Base-by-base conservation (phyloP, 2,113 vertebrate genomes). In the Cheilinus undulatus region DNA sequence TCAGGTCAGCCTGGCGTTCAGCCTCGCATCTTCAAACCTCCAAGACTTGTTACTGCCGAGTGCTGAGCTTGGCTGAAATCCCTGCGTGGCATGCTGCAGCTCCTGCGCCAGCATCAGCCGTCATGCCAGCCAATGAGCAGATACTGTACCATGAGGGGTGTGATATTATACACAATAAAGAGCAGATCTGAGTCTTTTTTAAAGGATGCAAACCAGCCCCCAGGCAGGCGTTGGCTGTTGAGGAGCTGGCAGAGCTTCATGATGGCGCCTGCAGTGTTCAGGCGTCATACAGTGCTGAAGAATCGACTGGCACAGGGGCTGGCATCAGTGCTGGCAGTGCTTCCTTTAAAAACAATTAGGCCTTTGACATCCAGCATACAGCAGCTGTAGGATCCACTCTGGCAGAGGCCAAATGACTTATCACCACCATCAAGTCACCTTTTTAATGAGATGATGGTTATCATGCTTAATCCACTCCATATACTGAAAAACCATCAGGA, bases 311-410 rank as follows among this genome's bases (percentile, higher is more conserved):
- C 82, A 14, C 63, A 54, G 76, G 23, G 19, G 58, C 65, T 68
- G 86, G 61, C 66, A 43, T 63, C 79, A 26, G 38, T 8, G 40
- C 78, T 77, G 79, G 58, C 82, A 71, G 49, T 0, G 34, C 28
- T 67, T 12, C 50, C 77, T 60, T 70, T 50, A 67, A 27, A 74
- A 65, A 90, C 90, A 89, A 76, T 89, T 76, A 85, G 82, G 80
- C 74, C 85, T 90, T 87, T 90, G 81, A 86, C 86, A 76, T 48
- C 14, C 32, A 27, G 65, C 76, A 85, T 71, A 76, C 69, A 90
- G 77, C 84, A 90, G 76, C 67, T 38, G 59, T 15, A 40, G 38
- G 46, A 48, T 49, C 48, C 20, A 32, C 59, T 60, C 67, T 74
- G 61, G 76, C 24, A 19, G 14, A 71, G 56, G 78, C 73, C 77